phyloP scores from a whole-genome alignment of 2,888 invertebrate genomes.

The Epistrophe eligans region DNA sequence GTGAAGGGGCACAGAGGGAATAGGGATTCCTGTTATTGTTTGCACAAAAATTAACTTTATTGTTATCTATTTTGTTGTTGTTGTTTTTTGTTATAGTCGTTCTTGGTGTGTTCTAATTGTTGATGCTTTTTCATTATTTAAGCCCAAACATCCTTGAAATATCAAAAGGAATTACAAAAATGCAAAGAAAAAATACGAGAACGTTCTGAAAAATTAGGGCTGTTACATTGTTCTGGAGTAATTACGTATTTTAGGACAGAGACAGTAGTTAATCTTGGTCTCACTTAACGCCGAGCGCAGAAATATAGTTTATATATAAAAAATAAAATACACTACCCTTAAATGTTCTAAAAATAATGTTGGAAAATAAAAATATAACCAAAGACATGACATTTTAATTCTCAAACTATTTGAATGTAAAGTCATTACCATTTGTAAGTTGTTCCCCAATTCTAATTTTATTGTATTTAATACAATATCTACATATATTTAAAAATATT shows the following conservation, averaged over 20 bases:
- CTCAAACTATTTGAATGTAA: too few relatives aligned
- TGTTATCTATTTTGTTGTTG: constrained; percentile 56
- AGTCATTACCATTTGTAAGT: too few relatives aligned
- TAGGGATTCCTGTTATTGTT: constrained; percentile 62
- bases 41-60: constrained; percentile 73
- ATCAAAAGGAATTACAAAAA: constrained; percentile 24
- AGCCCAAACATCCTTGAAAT: constrained; percentile 50
- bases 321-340: background rate
- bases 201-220: constrained; percentile 15
- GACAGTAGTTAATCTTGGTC: constrained; percentile 16
- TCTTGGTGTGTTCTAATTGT: constrained; percentile 64
- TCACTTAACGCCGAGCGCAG: background rate
- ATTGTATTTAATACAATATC: too few relatives aligned
- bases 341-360: background rate
- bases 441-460: too few relatives aligned
- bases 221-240: constrained; percentile 30
- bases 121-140: constrained; percentile 52
- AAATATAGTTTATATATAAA: constrained; percentile 2
- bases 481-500: too few relatives aligned
- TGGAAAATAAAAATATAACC: background rate
- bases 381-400: background rate
- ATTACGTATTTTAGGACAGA: constrained; percentile 20
- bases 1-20: constrained; percentile 17
- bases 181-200: background rate
- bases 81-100: constrained; percentile 31